Evolutionary conservation across 2,888 invertebrate species (phyloP).

Genomic region (Euproctis similis): DNA sequence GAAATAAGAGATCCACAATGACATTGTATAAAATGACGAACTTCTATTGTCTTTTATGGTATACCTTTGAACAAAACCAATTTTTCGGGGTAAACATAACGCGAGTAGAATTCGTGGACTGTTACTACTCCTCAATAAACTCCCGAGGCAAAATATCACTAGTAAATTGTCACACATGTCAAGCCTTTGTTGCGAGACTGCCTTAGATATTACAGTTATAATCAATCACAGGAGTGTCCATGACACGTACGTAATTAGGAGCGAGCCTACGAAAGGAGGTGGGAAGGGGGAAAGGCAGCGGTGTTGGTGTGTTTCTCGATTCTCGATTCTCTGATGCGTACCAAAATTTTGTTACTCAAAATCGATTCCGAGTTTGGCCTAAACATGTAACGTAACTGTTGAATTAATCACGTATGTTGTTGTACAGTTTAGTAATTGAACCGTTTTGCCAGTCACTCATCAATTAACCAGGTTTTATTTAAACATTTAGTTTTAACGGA

Average conservation of each 20-base stretch:
- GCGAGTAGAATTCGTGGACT: slow-evolving; percentile 21
- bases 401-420: too few species aligned
- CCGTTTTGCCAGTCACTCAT: too few species aligned
- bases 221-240: slow-evolving; percentile 67
- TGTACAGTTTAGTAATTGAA: too few species aligned
- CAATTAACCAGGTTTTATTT: too few species aligned
- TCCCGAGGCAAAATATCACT: slow-evolving; percentile 39
- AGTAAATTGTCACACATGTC: slow-evolving; percentile 47
- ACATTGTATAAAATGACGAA: too few species aligned
- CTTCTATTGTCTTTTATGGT: slow-evolving; percentile 12
- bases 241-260: slow-evolving; percentile 69
- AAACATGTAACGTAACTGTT: not conserved
- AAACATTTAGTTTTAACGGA: too few species aligned
- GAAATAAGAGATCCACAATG: too few species aligned
- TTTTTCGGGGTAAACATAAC: slow-evolving; percentile 24
- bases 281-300: too few species aligned
- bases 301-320: too few species aligned
- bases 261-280: slow-evolving; percentile 37
- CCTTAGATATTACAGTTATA: slow-evolving; percentile 67
- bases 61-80: slow-evolving; percentile 21
- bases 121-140: too few species aligned
- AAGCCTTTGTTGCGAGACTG: slow-evolving; percentile 52
- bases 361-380: slow-evolving; percentile 8
- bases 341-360: slow-evolving; percentile 7
- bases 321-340: too few species aligned